Conservation (phyloP, 1,140 invertebrate genomes). For the Neoseiulus cucumeris region DNA sequence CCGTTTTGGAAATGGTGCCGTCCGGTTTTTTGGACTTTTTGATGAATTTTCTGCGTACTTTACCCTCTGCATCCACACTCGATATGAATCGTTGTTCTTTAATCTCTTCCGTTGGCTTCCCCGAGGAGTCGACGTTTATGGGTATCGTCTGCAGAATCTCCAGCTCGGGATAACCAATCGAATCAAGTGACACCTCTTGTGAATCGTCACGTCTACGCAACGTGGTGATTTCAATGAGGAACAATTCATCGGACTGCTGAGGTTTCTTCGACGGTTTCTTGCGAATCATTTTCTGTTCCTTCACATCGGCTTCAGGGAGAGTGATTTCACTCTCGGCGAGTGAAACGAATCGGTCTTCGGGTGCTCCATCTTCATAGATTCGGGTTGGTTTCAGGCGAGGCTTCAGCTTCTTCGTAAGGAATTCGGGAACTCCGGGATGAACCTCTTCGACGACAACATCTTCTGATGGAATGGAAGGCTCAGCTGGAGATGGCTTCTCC, state of each 20-base stretch:
- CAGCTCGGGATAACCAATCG: neutral
- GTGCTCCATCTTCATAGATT: neutral
- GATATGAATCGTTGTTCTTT: neutral
- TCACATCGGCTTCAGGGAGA: neutral
- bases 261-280: neutral
- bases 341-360: neutral
- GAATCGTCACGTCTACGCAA: neutral
- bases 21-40: slow-evolving; percentile 10
- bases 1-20: neutral
- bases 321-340: neutral
- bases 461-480: neutral
- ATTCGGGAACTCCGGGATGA: neutral
- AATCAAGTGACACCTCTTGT: neutral
- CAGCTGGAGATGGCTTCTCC: neutral
- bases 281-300: neutral
- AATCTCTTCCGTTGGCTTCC: neutral
- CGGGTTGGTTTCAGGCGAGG: neutral
- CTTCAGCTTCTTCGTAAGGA: neutral
- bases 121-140: neutral
- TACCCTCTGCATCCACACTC: neutral
- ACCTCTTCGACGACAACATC: neutral
- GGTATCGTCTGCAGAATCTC: neutral
- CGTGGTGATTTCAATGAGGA: neutral
- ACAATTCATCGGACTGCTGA: neutral
- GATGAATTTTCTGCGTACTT: neutral